These are phyloP conservation scores for Bolborhynchus lineola DNA, from an alignment of 2,113 vertebrate species.

Conservation along the genomic window DNA sequence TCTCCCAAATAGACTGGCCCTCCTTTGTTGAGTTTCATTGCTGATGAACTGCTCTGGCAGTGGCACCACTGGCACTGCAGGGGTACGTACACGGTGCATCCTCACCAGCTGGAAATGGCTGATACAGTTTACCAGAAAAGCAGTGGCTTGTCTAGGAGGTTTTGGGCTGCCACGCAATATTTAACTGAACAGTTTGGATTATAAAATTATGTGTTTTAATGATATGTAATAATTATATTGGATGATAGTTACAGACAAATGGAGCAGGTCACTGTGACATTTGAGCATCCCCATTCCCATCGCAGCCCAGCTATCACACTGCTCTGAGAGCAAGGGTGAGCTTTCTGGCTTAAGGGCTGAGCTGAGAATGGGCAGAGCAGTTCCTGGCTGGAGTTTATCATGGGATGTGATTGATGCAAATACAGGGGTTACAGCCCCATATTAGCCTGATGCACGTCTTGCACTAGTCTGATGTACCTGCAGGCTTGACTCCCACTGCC, in stretches of 20 bases:
- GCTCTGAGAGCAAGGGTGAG: background rate
- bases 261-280: background rate
- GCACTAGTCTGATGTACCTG: background rate
- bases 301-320: fast-evolving
- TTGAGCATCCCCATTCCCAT: background rate
- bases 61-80: background rate
- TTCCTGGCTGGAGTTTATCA: fast-evolving
- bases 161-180: background rate
- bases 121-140: background rate
- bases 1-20: fast-evolving
- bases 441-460: background rate
- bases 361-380: background rate
- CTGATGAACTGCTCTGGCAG: background rate
- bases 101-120: background rate
- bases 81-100: fast-evolving
- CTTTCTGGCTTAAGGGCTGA: background rate
- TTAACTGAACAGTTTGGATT: background rate
- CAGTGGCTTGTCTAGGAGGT: background rate
- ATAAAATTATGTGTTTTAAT: fast-evolving
- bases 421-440: fast-evolving
- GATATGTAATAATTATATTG: background rate
- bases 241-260: background rate
- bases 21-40: background rate
- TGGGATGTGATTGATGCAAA: background rate
- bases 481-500: background rate